Conservation (phyloP, 2,888 invertebrate genomes). For the Esperia sulphurella region DNA sequence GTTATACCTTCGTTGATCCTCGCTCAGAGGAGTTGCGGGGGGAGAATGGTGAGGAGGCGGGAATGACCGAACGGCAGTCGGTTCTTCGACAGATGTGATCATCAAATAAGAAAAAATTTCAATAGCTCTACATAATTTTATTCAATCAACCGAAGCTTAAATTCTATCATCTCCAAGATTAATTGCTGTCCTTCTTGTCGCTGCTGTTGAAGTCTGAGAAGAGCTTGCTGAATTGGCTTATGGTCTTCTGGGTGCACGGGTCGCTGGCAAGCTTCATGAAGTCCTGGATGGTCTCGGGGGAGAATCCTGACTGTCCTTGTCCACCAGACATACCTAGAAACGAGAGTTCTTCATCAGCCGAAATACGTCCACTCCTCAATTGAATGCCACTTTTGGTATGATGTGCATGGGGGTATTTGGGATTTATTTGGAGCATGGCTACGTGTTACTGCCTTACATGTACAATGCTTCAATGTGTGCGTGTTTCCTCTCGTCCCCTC, state of each 20-base stretch:
- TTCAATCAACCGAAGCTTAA: neutral
- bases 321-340: neutral
- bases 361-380: too few relatives aligned
- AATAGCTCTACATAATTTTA: neutral
- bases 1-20: too few relatives aligned
- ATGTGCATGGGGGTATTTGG: too few relatives aligned
- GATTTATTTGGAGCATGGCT: too few relatives aligned
- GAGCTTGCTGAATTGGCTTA: neutral
- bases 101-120: neutral
- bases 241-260: conserved; percentile 3
- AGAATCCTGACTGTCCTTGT: neutral
- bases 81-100: too few relatives aligned
- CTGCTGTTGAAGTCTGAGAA: neutral
- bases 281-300: neutral
- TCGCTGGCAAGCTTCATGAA: neutral
- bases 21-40: too few relatives aligned
- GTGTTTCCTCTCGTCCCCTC: too few relatives aligned
- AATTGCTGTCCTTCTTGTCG: neutral
- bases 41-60: too few relatives aligned
- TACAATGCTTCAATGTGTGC: too few relatives aligned
- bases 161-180: neutral
- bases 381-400: too few relatives aligned
- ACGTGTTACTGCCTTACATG: too few relatives aligned
- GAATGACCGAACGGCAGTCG: too few relatives aligned
- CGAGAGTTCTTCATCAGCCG: neutral